Evolutionary conservation across 2,113 vertebrate genomes (phyloP).

Genomic region (Entomyzon cyanotis): DNA sequence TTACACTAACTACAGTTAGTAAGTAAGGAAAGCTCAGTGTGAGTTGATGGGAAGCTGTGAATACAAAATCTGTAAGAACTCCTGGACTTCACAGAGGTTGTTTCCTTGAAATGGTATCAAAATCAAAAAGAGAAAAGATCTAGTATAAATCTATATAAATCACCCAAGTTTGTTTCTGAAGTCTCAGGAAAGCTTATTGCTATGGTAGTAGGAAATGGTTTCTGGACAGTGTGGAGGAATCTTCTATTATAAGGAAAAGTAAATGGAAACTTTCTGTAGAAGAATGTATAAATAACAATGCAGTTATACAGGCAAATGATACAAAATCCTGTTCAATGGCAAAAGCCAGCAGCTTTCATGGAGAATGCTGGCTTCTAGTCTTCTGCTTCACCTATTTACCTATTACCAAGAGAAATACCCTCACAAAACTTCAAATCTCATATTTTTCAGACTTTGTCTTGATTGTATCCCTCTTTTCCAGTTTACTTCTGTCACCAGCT

Average conservation of each 20-base stretch:
- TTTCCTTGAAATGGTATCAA: neutral
- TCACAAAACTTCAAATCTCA: neutral
- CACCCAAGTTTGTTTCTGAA: neutral
- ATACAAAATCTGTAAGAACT: neutral
- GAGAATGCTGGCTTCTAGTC: neutral
- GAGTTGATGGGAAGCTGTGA: neutral
- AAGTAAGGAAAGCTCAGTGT: neutral
- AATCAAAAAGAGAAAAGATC: neutral
- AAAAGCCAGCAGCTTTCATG: neutral
- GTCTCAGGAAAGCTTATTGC: neutral
- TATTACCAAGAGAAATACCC: neutral
- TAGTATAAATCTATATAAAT: neutral
- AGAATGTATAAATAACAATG: neutral
- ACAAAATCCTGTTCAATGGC: neutral
- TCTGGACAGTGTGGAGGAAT: neutral
- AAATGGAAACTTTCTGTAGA: neutral
- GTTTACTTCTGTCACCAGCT: neutral
- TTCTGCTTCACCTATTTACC: neutral
- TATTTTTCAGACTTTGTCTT: neutral
- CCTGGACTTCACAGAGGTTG: neutral
- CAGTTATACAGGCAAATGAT: neutral
- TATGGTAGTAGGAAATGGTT: neutral
- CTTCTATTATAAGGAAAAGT: neutral
- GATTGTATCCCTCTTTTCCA: neutral
- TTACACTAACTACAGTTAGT: neutral